Evolutionary conservation across 2,888 invertebrate species (phyloP), one percentile per base, ranked within the genome.

Genomic region (Platerodrilus igneus): DNA sequence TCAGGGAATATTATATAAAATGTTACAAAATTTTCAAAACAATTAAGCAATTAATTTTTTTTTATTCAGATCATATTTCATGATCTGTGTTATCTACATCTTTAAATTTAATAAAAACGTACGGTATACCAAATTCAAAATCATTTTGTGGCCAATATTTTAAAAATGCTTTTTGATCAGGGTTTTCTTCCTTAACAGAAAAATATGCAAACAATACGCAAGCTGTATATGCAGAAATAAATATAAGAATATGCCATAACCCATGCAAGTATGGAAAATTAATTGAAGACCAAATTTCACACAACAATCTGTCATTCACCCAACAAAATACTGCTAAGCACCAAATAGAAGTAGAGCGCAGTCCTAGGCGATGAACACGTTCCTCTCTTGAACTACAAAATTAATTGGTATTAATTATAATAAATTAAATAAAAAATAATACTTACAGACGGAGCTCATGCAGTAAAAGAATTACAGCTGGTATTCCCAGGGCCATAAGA

Each of bases 211-310:
- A 84, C 0, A 88, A 72, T 4, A 88, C 86, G 10, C 85, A 74
- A 8, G 81, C 79, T 3, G 85, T 83, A 55, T 87, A 88, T 18
- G 83, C 78, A 0, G 86, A 81, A 31, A 88, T 83, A 57, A 85
- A 86, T 50, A 86, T 86, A 34, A 87, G 77, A 8, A 89, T 69
- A 63, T 89, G 88, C 88, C 88, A 89, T 10, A 86, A 72, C 7
- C 84, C 86, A 62, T 89, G 88, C 57, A 89, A 73, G 66, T 88
- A 88, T 0, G 87, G 87, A 55, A 89, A 86, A 67, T 83, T 79
- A 7, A 86, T 75, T 8, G 78, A 75, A 2, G 82, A 76, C 86
- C 86, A 87, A 10, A 81, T 77, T 53, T 86, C 83, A 63, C 88
- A 89, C 63, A 86, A 82, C 58, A 86, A 66, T 4, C 85, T 73